phyloP scores from a whole-genome alignment of 2,888 invertebrate species.

The Harpalus rubripes region DNA sequence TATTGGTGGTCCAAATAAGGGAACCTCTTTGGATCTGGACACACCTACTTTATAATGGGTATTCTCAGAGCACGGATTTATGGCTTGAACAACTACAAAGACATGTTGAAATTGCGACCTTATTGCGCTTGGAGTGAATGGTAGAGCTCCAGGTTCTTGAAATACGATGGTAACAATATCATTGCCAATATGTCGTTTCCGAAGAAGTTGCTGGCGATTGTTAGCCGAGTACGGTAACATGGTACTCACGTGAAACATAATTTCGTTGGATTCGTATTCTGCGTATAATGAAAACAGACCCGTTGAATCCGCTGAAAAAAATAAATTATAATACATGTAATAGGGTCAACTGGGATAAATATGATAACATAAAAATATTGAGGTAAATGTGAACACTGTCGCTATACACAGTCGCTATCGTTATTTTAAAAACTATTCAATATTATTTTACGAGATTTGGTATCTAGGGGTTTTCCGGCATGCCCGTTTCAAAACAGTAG shows the following conservation, averaged over 20 bases:
- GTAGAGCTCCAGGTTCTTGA: conserved; percentile 93
- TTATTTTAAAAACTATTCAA: no score
- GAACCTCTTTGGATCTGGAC: conserved; percentile 94
- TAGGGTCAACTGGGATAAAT: no score
- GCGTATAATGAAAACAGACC: conserved; percentile 96
- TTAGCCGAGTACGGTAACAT: conserved; percentile 97
- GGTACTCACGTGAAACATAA: conserved; percentile 98
- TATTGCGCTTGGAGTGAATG: conserved; percentile 96
- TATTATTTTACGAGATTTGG: no score
- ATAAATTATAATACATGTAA: no score
- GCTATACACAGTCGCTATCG: no score
- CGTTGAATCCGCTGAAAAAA: conserved; percentile 89
- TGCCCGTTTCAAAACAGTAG: no score
- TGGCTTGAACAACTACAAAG: conserved; percentile 93
- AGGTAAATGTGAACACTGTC: no score
- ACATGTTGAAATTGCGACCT: conserved; percentile 99
- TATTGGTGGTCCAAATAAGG: conserved; percentile 97
- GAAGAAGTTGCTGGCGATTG: conserved; percentile 94
- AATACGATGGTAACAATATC: conserved; percentile 99
- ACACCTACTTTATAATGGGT: conserved; percentile 91
- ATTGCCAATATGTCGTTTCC: conserved; percentile 98
- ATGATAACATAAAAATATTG: no score
- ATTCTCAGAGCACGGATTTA: conserved; percentile 94
- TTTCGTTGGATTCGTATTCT: conserved; percentile 93
- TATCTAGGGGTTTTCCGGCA: no score